These are phyloP conservation scores for Dexiosoma caninum DNA, from an alignment of 2,888 invertebrate genomes.

Conservation along the genomic window DNA sequence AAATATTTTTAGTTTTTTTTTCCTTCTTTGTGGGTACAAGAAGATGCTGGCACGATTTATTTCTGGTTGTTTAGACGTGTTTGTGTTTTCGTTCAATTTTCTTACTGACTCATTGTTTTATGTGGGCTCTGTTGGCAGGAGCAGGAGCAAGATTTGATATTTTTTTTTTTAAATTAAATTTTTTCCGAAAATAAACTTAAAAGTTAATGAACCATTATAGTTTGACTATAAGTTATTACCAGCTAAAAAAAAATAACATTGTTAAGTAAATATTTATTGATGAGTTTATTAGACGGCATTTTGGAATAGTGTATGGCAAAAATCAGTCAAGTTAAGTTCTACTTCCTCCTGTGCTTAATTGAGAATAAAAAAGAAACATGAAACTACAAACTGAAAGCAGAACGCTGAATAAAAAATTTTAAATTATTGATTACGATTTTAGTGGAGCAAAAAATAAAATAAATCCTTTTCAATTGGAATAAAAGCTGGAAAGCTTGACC, in stretches of 20 bases:
- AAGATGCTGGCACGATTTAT: conserved; percentile 44
- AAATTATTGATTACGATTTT: neutral
- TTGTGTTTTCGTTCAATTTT: neutral
- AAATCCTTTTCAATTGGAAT: neutral
- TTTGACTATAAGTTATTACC: conserved; percentile 57
- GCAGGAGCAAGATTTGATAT: no score
- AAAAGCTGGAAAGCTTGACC: neutral
- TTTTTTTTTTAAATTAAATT: no score
- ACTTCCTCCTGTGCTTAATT: no score
- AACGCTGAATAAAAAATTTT: neutral
- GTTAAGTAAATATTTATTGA: conserved; percentile 47
- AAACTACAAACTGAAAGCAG: neutral
- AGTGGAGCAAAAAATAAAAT: neutral
- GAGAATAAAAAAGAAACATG: no score
- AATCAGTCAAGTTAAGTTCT: neutral
- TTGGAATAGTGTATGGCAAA: neutral
- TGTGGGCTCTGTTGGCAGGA: conserved; percentile 16
- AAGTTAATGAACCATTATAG: conserved; percentile 59
- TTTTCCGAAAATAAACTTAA: neutral
- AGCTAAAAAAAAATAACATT: conserved; percentile 17
- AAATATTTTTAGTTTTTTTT: conserved; percentile 34
- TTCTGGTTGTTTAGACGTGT: conserved; percentile 51
- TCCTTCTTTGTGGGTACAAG: neutral
- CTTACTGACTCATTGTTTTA: conserved; percentile 29
- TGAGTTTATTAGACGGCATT: conserved; percentile 14